These are phyloP conservation scores for Tichodroma muraria DNA, from an alignment of 2,113 vertebrate genomes.

Conservation along the genomic window DNA sequence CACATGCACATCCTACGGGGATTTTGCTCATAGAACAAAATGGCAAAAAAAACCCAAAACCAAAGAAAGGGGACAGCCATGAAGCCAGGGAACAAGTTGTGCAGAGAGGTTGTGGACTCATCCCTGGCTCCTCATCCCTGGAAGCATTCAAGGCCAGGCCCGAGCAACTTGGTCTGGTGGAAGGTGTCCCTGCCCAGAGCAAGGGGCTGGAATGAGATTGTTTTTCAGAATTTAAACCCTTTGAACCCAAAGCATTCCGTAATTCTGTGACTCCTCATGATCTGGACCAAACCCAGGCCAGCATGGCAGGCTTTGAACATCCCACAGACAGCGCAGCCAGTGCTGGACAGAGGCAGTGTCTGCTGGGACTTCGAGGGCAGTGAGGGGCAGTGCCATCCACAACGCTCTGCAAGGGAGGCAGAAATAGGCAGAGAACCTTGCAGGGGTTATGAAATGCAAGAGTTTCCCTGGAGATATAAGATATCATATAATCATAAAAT, in stretches of 20 bases:
- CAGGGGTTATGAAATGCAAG: not conserved
- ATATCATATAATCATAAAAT: not conserved
- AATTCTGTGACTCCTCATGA: not conserved
- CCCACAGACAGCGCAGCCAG: fast-evolving
- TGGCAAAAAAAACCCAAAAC: not conserved
- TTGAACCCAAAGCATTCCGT: not conserved
- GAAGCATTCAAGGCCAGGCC: not conserved
- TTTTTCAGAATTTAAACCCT: not conserved
- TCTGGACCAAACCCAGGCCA: not conserved
- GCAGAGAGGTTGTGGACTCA: not conserved
- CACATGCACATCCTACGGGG: not conserved
- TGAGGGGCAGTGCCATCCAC: fast-evolving
- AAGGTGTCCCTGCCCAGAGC: not conserved
- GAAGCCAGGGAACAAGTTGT: not conserved
- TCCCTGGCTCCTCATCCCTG: not conserved
- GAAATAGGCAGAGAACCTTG: not conserved
- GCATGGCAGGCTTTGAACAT: not conserved
- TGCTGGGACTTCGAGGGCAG: not conserved
- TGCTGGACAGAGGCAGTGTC: not conserved
- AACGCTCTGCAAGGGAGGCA: not conserved
- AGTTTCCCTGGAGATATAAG: not conserved
- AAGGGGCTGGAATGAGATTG: not conserved
- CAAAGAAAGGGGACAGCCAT: not conserved
- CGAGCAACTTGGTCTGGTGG: not conserved
- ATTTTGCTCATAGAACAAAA: not conserved